phyloP scores from a whole-genome alignment of 1,140 invertebrate genomes.

The Drosophila baimaii region DNA sequence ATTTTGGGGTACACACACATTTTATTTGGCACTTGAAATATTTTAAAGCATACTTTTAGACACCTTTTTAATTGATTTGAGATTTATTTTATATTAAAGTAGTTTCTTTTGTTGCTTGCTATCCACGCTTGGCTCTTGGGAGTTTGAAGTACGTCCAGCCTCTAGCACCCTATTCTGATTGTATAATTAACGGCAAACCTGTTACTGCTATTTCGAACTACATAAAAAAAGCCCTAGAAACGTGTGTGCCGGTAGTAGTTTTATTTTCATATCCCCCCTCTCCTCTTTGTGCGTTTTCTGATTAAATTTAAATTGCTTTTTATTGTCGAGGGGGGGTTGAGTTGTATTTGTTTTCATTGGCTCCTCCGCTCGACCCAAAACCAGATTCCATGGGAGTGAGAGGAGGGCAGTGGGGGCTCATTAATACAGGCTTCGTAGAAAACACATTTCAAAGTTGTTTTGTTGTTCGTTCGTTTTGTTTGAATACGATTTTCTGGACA shows the following conservation, averaged over 20 bases:
- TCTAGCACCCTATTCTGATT: neutral
- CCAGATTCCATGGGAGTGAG: constrained; percentile 27
- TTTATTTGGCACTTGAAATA: neutral
- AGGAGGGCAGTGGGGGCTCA: constrained; percentile 1
- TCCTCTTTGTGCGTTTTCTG: constrained; percentile 22
- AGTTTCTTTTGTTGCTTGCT: too few species aligned
- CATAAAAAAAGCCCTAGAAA: constrained; percentile 13
- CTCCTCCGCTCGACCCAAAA: constrained; percentile 20
- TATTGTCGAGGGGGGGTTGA: constrained; percentile 29
- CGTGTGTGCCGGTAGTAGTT: constrained; percentile 39
- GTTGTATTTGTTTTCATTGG: constrained; percentile 29
- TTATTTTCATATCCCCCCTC: constrained; percentile 18
- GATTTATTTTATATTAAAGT: too few species aligned
- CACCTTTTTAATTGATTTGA: neutral
- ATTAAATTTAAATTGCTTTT: constrained; percentile 60
- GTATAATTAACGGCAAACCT: constrained; percentile 20
- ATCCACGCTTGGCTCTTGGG: neutral
- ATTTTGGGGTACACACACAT: too few species aligned
- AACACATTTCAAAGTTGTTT: constrained; percentile 37
- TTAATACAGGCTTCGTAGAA: constrained; percentile 34
- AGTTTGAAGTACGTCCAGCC: neutral
- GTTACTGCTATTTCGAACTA: constrained; percentile 1
- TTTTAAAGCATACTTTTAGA: neutral
- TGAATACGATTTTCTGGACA: constrained; percentile 20
- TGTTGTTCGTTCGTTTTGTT: constrained; percentile 19